Evolutionary conservation across 2,888 invertebrate species (phyloP).

Genomic region (Nebria salina): DNA sequence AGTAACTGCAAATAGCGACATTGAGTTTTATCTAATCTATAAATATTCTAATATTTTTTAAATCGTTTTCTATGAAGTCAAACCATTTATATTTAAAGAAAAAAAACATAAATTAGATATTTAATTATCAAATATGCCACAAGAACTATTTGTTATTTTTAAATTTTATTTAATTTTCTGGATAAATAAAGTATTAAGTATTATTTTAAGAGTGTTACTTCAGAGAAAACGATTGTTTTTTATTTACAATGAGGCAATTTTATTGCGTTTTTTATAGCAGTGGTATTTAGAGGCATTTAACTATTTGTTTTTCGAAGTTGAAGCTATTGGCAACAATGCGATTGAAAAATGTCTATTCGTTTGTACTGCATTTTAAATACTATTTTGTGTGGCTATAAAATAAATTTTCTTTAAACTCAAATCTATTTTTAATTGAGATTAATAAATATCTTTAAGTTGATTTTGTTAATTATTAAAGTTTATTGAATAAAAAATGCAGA

Average conservation of each 20-base stretch:
- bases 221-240: slow-evolving; percentile 9
- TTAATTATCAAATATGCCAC: neutral
- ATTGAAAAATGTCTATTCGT: neutral
- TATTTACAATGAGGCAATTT: slow-evolving; percentile 37
- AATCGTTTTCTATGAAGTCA: slow-evolving; percentile 6
- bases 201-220: slow-evolving; percentile 2
- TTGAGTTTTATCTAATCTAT: neutral
- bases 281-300: slow-evolving; percentile 20
- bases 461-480: too few relatives aligned
- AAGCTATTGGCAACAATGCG: slow-evolving; percentile 7
- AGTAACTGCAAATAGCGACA: slow-evolving; percentile 1
- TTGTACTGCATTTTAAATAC: too few relatives aligned
- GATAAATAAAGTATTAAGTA: too few relatives aligned
- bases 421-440: too few relatives aligned
- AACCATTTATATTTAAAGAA: neutral
- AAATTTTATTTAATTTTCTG: too few relatives aligned
- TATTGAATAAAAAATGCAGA: too few relatives aligned
- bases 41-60: neutral
- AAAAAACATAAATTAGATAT: slow-evolving; percentile 4
- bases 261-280: slow-evolving; percentile 32
- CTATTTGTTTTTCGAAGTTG: neutral
- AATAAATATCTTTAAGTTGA: too few relatives aligned
- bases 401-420: too few relatives aligned
- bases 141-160: too few relatives aligned
- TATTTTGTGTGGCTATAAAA: too few relatives aligned